phyloP scores from a whole-genome alignment of 2,888 invertebrate species.

The Ichneumoninae sp. region DNA sequence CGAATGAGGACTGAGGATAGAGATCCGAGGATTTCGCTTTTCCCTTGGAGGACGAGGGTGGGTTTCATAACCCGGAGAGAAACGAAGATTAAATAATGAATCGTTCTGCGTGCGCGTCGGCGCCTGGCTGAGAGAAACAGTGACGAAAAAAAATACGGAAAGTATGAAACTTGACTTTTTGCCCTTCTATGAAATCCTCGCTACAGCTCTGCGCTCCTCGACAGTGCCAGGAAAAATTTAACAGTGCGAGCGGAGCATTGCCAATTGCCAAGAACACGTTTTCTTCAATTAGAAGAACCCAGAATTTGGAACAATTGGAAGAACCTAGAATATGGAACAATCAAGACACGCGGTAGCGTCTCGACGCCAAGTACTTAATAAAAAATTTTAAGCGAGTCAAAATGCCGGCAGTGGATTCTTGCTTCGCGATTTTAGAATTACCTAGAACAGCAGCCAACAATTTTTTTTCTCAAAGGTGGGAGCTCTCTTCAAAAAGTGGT shows the following conservation, averaged over 20 bases:
- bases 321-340: too few species aligned
- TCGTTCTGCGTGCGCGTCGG: conserved; percentile 42
- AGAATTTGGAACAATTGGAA: too few species aligned
- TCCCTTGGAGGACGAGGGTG: conserved; percentile 48
- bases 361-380: too few species aligned
- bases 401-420: too few species aligned
- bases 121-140: conserved; percentile 31
- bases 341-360: too few species aligned
- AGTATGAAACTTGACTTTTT: conserved; percentile 39
- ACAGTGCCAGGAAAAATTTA: conserved; percentile 37
- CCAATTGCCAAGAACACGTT: not conserved
- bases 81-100: conserved; percentile 69
- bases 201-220: conserved; percentile 1
- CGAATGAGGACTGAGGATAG: conserved; percentile 24
- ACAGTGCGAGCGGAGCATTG: conserved; percentile 1
- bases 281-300: not conserved
- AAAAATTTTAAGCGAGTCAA: too few species aligned
- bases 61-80: conserved; percentile 63
- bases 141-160: conserved; percentile 41
- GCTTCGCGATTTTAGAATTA: too few species aligned
- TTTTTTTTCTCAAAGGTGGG: too few species aligned
- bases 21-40: conserved; percentile 35
- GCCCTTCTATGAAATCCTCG: not conserved
- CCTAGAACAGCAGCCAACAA: too few species aligned
- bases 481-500: too few species aligned